phyloP scores from a whole-genome alignment of 2,113 vertebrate species.

The Elephas maximus region DNA sequence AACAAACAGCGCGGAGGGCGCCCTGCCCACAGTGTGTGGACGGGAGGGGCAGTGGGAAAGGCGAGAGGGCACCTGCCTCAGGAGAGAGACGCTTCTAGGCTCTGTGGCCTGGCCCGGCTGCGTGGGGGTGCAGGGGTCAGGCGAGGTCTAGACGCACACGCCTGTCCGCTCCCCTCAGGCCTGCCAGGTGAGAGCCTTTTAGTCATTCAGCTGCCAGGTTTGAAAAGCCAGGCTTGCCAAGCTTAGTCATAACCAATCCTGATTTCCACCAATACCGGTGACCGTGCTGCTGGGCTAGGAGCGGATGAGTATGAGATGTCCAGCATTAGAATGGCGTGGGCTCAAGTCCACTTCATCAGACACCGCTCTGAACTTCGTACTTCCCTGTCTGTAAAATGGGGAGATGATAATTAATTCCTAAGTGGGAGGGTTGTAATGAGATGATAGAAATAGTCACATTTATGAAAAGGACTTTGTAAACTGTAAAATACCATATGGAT shows the following conservation, averaged over 20 bases:
- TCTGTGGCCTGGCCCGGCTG: neutral
- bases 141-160: accelerated
- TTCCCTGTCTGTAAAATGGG: neutral
- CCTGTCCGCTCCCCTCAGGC: neutral
- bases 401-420: neutral
- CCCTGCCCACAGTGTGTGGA: conserved; percentile 13
- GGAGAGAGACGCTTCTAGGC: neutral
- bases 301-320: neutral
- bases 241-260: neutral
- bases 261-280: accelerated
- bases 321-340: neutral
- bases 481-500: neutral
- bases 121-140: neutral
- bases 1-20: conserved; percentile 67
- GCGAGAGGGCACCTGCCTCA: conserved; percentile 63
- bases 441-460: neutral
- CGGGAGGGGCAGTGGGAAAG: neutral
- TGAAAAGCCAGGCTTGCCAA: neutral
- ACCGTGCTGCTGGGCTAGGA: neutral
- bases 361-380: neutral
- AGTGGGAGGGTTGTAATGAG: neutral
- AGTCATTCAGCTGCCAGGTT: neutral
- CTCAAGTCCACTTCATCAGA: neutral
- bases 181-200: conserved; percentile 51
- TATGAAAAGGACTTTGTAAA: neutral